Percentiles rank a stretch among this genome's conserved stretches.
These are phyloP conservation scores for Ips typographus DNA, from an alignment of 1,140 invertebrate species.

Conservation along the genomic window DNA sequence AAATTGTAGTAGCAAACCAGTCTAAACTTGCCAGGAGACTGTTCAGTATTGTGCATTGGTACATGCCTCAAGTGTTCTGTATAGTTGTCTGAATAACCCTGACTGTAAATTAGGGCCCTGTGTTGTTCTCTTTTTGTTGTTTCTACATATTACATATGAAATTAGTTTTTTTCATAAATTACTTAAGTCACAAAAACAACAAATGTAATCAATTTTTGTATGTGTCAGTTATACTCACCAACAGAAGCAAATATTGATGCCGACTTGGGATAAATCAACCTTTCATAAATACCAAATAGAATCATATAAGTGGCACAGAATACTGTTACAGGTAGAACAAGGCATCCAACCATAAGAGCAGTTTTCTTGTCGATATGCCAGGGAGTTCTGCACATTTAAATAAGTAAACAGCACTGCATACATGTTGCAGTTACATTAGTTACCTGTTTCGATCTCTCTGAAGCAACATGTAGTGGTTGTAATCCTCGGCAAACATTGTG, in stretches of 20 bases:
- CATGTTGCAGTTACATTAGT: neutral
- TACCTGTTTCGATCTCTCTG: constrained; percentile 21
- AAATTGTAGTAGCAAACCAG: constrained; percentile 70
- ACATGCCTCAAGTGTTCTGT: constrained; percentile 15
- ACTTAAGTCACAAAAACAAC: neutral
- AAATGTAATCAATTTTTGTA: neutral
- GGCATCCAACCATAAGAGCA: constrained; percentile 30
- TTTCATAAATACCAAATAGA: constrained; percentile 40
- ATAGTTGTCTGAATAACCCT: constrained; percentile 7
- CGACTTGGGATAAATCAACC: constrained; percentile 35
- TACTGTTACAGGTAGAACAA: constrained; percentile 38
- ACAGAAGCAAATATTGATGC: constrained; percentile 10
- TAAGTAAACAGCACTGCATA: neutral
- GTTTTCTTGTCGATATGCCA: constrained; percentile 33
- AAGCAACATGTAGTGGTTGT: constrained; percentile 30
- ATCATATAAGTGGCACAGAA: constrained; percentile 41
- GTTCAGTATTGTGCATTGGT: neutral
- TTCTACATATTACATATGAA: constrained; percentile 4
- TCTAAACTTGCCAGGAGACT: constrained; percentile 37
- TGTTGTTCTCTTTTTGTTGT: constrained; percentile 22
- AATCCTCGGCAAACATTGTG: constrained; percentile 32
- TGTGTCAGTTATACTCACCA: constrained; percentile 1
- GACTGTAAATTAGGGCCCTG: constrained; percentile 36
- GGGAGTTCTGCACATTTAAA: constrained; percentile 11
- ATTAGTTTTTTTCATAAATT: neutral